Conservation (phyloP, 2,113 vertebrate genomes). For the Brachyhypopomus gauderio region DNA sequence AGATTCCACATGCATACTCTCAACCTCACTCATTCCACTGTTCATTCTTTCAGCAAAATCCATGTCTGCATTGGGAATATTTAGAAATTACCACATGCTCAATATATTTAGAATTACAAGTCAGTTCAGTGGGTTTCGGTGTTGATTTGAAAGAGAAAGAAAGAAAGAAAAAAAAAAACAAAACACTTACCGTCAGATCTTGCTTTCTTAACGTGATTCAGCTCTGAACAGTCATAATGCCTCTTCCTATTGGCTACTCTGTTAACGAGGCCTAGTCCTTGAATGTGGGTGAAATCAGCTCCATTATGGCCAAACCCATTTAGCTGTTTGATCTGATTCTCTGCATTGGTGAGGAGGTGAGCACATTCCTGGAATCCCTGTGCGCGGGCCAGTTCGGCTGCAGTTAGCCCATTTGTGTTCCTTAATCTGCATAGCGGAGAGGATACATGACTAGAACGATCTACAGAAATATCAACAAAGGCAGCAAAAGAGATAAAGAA, state of each 20-base stretch:
- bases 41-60: constrained; percentile 58
- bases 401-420: constrained; percentile 92
- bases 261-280: constrained; percentile 66
- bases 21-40: constrained; percentile 73
- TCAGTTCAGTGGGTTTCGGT: background rate
- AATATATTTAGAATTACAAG: background rate
- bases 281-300: constrained; percentile 69
- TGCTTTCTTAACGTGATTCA: constrained; percentile 81
- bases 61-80: constrained; percentile 38
- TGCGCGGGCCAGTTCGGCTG: constrained; percentile 91
- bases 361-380: constrained; percentile 92
- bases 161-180: background rate
- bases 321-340: constrained; percentile 77
- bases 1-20: constrained; percentile 84
- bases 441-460: constrained; percentile 65
- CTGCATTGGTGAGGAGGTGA: constrained; percentile 86
- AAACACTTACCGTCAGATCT: constrained; percentile 78
- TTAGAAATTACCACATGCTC: background rate
- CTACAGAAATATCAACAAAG: constrained; percentile 32
- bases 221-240: constrained; percentile 75
- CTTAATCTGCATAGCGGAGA: constrained; percentile 85
- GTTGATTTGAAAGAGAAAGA: background rate
- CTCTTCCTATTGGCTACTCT: constrained; percentile 83
- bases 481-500: constrained; percentile 1
- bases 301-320: constrained; percentile 71